Evolutionary conservation across 2,797 vertebrate genomes (phyloP).

Genomic region (Iguana delicatissima): DNA sequence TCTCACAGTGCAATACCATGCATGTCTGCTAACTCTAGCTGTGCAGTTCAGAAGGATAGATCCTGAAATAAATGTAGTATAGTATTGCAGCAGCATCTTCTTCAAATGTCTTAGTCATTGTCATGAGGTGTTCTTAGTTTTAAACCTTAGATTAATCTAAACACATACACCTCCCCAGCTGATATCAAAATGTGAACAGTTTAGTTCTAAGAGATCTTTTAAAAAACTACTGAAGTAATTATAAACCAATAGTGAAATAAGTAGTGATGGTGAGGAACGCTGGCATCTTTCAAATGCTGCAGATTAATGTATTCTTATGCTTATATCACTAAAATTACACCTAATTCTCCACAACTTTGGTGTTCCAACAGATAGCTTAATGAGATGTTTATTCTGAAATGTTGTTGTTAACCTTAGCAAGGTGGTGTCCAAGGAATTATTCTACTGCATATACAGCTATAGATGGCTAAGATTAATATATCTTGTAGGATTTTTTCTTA

Average conservation of each 20-base stretch:
- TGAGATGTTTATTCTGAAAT: background rate
- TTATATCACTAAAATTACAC: background rate
- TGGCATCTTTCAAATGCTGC: background rate
- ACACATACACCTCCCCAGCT: background rate
- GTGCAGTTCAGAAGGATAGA: background rate
- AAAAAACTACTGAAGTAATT: background rate
- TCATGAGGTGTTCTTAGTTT: too few species aligned
- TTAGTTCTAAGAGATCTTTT: background rate
- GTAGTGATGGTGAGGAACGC: too few species aligned
- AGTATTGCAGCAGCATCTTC: background rate
- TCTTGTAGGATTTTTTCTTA: background rate
- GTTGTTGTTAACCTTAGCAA: background rate
- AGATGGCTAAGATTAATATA: background rate
- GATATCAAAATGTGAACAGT: background rate
- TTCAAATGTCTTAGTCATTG: background rate
- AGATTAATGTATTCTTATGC: background rate
- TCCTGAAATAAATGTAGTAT: too few species aligned
- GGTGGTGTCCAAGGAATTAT: background rate
- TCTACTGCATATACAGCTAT: background rate
- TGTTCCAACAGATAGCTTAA: background rate
- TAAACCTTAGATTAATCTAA: background rate
- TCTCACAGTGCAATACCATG: background rate
- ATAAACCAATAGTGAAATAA: background rate
- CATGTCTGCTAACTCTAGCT: background rate
- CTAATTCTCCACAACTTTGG: background rate